These are phyloP conservation scores for Nanger granti DNA, from an alignment of 2,113 vertebrate species.

Conservation along the genomic window DNA sequence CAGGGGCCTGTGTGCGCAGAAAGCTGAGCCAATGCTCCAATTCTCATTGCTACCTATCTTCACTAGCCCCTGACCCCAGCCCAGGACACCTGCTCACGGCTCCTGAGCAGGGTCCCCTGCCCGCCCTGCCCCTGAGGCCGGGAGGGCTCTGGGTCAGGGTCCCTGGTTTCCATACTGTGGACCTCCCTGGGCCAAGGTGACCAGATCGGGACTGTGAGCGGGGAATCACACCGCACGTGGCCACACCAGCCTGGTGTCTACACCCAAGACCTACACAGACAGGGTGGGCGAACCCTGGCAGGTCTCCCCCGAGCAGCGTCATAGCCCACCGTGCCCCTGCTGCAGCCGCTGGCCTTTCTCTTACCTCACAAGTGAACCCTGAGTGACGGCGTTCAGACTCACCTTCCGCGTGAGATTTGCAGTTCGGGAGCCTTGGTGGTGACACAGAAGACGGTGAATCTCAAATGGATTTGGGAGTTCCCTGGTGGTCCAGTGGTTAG, in stretches of 20 bases:
- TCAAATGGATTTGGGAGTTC: background rate
- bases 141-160: background rate
- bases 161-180: background rate
- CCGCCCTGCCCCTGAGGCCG: accelerated
- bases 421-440: background rate
- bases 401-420: background rate
- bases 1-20: background rate
- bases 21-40: background rate
- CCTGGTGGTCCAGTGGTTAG: background rate
- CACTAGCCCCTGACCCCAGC: background rate
- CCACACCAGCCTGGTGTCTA: slow-evolving; percentile 83
- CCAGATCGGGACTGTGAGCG: slow-evolving; percentile 83
- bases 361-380: background rate
- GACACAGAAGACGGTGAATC: background rate
- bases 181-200: background rate
- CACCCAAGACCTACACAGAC: slow-evolving; percentile 81
- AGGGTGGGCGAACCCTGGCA: slow-evolving; percentile 71
- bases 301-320: background rate
- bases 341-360: background rate
- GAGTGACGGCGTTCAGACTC: background rate
- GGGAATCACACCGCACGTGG: slow-evolving; percentile 82
- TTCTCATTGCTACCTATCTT: background rate
- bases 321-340: accelerated
- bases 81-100: background rate
- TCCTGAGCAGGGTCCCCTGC: background rate